phyloP scores from a whole-genome alignment of 2,797 vertebrate species.

The Tapera naevia region DNA sequence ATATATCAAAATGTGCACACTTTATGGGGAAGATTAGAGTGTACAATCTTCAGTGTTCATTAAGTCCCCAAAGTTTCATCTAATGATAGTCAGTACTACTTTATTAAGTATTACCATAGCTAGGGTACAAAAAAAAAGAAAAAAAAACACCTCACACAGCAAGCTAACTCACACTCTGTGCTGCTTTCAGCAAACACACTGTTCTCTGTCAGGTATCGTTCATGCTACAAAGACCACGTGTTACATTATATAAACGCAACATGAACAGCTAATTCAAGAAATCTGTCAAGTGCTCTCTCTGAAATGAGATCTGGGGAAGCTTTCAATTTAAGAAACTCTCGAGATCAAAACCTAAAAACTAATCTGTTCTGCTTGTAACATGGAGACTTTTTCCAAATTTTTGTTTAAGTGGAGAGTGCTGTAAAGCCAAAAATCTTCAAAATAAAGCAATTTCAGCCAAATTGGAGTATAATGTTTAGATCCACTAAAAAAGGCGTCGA shows the following conservation, averaged over 20 bases:
- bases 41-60: not conserved
- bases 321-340: not conserved
- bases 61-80: not conserved
- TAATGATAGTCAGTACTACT: not conserved
- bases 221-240: not conserved
- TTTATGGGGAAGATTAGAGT: not conserved
- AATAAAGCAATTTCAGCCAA: not conserved
- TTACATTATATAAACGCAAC: not conserved
- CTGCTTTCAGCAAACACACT: not conserved
- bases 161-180: not conserved
- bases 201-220: not conserved
- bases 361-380: not conserved
- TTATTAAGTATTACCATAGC: not conserved
- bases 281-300: not conserved
- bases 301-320: rapidly evolving
- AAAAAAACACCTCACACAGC: not conserved
- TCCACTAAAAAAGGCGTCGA: not conserved
- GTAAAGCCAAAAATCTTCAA: not conserved
- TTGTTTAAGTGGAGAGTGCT: not conserved
- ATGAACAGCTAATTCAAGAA: not conserved
- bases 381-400: not conserved
- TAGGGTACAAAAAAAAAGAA: not conserved
- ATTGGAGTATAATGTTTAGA: not conserved
- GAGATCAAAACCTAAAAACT: not conserved
- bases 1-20: not conserved